Evolutionary conservation across 2,888 invertebrate species (phyloP).

Genomic region (Ischnura elegans): DNA sequence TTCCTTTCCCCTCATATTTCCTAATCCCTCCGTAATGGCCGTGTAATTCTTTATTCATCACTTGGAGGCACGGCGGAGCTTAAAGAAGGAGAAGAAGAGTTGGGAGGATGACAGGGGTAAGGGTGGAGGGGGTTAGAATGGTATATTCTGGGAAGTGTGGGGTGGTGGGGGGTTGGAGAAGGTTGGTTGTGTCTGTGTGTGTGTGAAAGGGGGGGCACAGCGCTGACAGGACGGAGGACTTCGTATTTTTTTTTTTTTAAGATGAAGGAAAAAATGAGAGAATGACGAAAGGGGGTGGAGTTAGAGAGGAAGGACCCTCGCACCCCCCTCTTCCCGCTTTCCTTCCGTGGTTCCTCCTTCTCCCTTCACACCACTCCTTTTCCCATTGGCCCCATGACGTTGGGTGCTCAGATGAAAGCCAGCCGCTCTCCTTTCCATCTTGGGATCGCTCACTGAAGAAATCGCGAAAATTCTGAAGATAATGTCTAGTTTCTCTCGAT

Average conservation of each 20-base stretch:
- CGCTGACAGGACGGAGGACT: slow-evolving; percentile 26
- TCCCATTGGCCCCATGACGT: neutral
- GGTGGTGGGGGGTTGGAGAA: neutral
- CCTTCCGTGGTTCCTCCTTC: neutral
- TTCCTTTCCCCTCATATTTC: slow-evolving; percentile 60
- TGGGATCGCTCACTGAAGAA: neutral
- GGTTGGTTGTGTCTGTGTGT: neutral
- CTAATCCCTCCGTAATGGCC: slow-evolving; percentile 80
- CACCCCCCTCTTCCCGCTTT: neutral
- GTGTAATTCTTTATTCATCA: slow-evolving; percentile 77
- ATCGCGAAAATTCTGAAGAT: neutral
- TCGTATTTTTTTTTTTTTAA: neutral
- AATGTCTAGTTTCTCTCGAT: neutral
- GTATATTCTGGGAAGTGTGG: neutral
- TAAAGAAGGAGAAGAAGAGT: slow-evolving; percentile 9
- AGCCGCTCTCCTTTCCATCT: neutral
- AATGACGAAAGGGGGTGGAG: neutral
- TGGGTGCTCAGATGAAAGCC: neutral
- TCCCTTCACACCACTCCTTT: neutral
- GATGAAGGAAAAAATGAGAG: neutral
- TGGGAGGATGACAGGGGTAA: neutral
- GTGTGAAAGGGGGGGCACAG: neutral
- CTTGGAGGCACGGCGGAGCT: slow-evolving; percentile 63
- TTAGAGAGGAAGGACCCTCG: neutral
- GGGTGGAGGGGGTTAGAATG: neutral